Evolutionary conservation across 2,888 invertebrate species (phyloP).

Genomic region (Erannis defoliaria): DNA sequence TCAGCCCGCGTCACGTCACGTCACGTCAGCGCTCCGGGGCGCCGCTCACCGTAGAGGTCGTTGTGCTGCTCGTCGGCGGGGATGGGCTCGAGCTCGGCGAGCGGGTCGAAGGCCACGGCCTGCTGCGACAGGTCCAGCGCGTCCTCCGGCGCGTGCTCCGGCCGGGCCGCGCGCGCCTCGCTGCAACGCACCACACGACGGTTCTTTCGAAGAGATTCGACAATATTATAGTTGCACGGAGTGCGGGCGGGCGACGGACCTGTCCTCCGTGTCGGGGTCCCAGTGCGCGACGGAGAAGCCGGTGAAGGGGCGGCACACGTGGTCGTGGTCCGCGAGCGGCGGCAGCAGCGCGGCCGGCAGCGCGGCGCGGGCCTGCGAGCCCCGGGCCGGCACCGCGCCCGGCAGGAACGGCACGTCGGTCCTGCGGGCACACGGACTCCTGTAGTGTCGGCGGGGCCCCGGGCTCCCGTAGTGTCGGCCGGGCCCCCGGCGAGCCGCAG

Average conservation of each 20-base stretch:
- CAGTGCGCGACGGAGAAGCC: conserved; percentile 88
- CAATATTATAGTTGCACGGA: no score
- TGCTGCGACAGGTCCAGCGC: conserved; percentile 82
- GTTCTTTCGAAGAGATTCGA: no score
- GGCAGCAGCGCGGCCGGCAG: conserved; percentile 63
- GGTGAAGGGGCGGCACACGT: conserved; percentile 87
- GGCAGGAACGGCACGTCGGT: conserved; percentile 71
- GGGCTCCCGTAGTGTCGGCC: no score
- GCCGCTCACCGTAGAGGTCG: conserved; percentile 71
- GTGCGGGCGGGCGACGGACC: conserved; percentile 53
- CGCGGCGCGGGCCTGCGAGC: conserved; percentile 52
- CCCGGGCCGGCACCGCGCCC: conserved; percentile 50
- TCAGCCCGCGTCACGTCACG: background rate
- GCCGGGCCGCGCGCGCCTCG: background rate
- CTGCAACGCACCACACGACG: background rate
- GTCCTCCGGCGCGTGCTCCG: conserved; percentile 76
- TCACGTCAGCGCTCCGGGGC: background rate
- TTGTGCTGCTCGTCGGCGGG: conserved; percentile 78
- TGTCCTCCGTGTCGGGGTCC: conserved; percentile 84
- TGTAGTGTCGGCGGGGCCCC: no score
- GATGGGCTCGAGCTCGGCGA: conserved; percentile 88
- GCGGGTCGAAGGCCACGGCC: conserved; percentile 88
- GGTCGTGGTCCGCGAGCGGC: conserved; percentile 63
- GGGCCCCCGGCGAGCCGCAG: no score
- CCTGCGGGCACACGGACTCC: conserved; percentile 48